A percentile compares a stretch with the other conserved stretches of the same genome.
These are phyloP conservation scores for Pocillopora meandrina DNA, from an alignment of 92 coral and sea anemone species.

Conservation along the genomic window DNA sequence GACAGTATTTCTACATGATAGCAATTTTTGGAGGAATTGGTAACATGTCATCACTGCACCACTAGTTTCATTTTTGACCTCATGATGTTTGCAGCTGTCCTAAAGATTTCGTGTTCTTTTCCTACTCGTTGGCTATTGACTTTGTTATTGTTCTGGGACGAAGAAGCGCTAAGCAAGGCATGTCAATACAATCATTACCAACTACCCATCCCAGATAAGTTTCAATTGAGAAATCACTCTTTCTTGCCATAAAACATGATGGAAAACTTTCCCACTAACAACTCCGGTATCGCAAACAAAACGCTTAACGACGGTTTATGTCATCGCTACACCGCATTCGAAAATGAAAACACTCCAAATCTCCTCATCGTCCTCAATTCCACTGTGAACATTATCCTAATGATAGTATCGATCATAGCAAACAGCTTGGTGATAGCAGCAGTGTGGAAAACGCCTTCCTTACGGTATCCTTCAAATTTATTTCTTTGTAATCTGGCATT, in stretches of 20 bases:
- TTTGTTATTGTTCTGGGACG: no score
- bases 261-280: background rate
- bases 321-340: background rate
- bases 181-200: no score
- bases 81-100: no score
- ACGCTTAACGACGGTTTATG: background rate
- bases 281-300: background rate
- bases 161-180: no score
- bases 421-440: conserved; percentile 23
- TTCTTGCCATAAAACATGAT: background rate
- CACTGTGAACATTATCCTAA: background rate
- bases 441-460: conserved; percentile 15
- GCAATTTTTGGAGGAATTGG: no score
- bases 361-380: background rate
- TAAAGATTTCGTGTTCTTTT: no score
- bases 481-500: conserved; percentile 10
- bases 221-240: no score
- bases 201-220: no score
- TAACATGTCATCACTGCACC: no score
- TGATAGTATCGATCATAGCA: conserved; percentile 2
- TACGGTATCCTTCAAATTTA: conserved; percentile 11
- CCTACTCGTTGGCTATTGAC: no score
- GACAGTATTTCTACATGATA: no score
- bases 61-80: no score
- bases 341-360: background rate